Percentiles rank a stretch among this genome's conserved stretches.
Evolutionary conservation across 2,888 invertebrate species (phyloP).

Genomic region (Leptarthrus brevirostris): DNA sequence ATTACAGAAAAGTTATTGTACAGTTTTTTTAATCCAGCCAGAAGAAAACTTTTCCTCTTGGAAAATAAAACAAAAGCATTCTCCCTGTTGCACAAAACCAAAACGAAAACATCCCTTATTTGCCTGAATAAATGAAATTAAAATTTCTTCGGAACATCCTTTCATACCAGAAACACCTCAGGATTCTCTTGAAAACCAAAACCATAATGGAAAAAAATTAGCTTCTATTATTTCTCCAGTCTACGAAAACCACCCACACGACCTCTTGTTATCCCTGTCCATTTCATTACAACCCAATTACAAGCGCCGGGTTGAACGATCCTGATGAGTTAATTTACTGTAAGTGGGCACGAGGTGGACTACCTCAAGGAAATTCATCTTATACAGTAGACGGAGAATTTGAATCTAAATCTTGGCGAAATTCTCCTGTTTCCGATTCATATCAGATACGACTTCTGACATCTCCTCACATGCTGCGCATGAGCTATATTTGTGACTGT

Average conservation of each 20-base stretch:
- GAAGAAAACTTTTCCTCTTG: no score
- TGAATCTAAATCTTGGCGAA: background rate
- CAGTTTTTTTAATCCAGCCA: no score
- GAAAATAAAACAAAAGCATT: no score
- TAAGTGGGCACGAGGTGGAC: background rate
- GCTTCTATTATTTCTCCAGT: background rate
- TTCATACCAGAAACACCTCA: background rate
- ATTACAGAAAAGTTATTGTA: no score
- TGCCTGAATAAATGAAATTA: no score
- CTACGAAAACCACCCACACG: background rate
- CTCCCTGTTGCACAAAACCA: no score
- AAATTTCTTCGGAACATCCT: background rate
- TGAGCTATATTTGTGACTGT: no score
- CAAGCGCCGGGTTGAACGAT: constrained; percentile 3
- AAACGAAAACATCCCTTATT: no score
- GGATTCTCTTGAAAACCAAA: background rate
- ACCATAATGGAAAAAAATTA: background rate
- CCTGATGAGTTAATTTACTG: background rate
- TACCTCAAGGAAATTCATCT: constrained; percentile 4
- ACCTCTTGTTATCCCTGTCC: background rate
- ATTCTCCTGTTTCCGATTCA: background rate
- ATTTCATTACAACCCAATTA: background rate
- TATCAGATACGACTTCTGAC: background rate
- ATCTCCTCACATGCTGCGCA: no score
- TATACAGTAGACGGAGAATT: background rate